Percentiles rank a stretch among this genome's conserved stretches.
Conservation (phyloP, 2,888 invertebrate species). For the Drosophila suboccidentalis region DNA sequence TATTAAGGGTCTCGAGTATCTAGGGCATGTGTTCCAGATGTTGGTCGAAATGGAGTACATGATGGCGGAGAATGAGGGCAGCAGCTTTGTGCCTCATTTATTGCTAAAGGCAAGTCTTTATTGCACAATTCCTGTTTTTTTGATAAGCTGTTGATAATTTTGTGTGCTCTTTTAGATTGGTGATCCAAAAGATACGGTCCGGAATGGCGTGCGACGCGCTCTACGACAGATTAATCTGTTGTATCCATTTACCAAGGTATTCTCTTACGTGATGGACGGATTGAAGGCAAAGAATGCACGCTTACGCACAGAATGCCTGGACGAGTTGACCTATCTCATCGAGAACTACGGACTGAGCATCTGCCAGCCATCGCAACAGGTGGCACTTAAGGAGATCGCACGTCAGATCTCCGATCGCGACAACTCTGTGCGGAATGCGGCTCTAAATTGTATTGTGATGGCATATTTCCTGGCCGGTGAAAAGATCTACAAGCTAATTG, state of each 20-base stretch:
- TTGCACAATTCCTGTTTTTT: not conserved
- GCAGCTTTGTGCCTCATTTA: constrained; percentile 97
- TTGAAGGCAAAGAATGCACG: constrained; percentile 98
- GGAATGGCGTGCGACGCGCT: constrained; percentile 94
- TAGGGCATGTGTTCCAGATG: constrained; percentile 92
- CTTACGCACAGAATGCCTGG: constrained; percentile 98
- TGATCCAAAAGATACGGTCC: constrained; percentile 97
- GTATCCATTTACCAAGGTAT: constrained; percentile 95
- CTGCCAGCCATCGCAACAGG: constrained; percentile 92
- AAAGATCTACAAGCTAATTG: constrained; percentile 94
- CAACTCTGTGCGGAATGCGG: constrained; percentile 97
- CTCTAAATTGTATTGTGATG: constrained; percentile 96
- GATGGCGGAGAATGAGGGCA: constrained; percentile 95
- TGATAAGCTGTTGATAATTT: not conserved
- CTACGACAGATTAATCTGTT: constrained; percentile 94
- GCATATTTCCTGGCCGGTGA: constrained; percentile 97
- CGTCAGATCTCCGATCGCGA: constrained; percentile 98
- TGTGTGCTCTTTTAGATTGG: constrained; percentile 89
- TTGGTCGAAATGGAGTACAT: constrained; percentile 93
- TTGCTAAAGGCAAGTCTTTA: constrained; percentile 91
- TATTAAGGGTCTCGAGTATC: constrained; percentile 97
- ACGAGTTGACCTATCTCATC: constrained; percentile 94
- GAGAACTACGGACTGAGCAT: constrained; percentile 94
- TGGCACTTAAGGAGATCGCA: constrained; percentile 94
- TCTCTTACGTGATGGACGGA: constrained; percentile 96